Conservation (phyloP, 2,797 vertebrate genomes). For the Darevskia mixta region DNA sequence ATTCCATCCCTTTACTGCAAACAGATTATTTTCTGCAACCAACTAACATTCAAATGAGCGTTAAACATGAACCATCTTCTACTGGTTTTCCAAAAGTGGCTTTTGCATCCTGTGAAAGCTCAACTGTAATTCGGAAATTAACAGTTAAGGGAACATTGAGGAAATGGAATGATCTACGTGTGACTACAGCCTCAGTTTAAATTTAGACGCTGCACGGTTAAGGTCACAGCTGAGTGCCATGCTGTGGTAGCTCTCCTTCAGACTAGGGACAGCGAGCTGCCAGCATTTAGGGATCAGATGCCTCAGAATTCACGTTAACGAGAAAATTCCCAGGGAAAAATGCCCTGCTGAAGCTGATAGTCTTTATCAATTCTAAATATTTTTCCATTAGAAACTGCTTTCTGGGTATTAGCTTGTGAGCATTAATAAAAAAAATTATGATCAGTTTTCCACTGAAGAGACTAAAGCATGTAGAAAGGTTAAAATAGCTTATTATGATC, state of each 20-base stretch:
- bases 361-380: background rate
- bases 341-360: background rate
- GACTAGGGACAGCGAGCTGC: no score
- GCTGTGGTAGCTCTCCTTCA: background rate
- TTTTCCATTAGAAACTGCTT: background rate
- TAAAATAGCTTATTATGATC: background rate
- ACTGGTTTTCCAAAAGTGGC: no score
- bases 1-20: no score
- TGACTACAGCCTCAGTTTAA: background rate
- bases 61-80: no score
- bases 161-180: no score
- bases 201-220: background rate
- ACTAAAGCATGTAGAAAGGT: background rate
- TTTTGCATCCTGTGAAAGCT: no score
- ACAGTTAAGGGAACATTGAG: no score
- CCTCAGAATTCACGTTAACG: background rate
- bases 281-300: no score
- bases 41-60: no score
- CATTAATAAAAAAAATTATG: background rate
- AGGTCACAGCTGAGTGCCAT: background rate
- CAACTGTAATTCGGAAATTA: no score
- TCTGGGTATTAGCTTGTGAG: background rate
- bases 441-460: background rate
- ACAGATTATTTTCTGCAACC: no score
- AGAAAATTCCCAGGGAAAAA: background rate